Evolutionary conservation across 2,888 invertebrate genomes (phyloP).

Genomic region (Hesperia comma): DNA sequence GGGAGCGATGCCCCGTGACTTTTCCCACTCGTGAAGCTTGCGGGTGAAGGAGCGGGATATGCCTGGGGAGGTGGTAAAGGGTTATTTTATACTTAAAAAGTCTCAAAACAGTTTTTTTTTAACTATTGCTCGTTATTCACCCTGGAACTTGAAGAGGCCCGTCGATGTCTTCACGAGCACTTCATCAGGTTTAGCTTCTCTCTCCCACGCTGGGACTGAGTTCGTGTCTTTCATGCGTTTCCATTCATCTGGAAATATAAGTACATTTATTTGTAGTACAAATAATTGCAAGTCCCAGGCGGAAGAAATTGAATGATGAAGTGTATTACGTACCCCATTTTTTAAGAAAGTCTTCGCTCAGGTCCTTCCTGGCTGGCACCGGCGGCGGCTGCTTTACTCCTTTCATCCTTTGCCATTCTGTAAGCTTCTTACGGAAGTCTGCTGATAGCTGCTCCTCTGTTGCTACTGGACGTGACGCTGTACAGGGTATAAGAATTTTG

Average conservation of each 20-base stretch:
- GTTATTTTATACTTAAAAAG: no score
- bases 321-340: constrained; percentile 81
- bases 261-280: no score
- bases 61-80: constrained; percentile 54
- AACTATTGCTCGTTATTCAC: constrained; percentile 48
- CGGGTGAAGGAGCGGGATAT: constrained; percentile 95
- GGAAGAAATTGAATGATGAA: no score
- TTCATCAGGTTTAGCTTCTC: constrained; percentile 81
- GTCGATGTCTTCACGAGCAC: constrained; percentile 92
- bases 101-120: no score
- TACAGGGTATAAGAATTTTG: no score
- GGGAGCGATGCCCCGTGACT: constrained; percentile 92
- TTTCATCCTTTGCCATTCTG: constrained; percentile 93
- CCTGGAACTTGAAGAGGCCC: constrained; percentile 93
- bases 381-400: constrained; percentile 77
- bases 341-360: constrained; percentile 92
- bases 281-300: no score
- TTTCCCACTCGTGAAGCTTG: constrained; percentile 96
- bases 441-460: constrained; percentile 89
- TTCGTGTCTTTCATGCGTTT: constrained; percentile 88
- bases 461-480: constrained; percentile 72
- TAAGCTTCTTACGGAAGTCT: constrained; percentile 92
- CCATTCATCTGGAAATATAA: constrained; percentile 87
- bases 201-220: constrained; percentile 80
- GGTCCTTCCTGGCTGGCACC: constrained; percentile 85